These are phyloP conservation scores for Monopterus albus DNA, from an alignment of 2,113 vertebrate species.

Conservation along the genomic window DNA sequence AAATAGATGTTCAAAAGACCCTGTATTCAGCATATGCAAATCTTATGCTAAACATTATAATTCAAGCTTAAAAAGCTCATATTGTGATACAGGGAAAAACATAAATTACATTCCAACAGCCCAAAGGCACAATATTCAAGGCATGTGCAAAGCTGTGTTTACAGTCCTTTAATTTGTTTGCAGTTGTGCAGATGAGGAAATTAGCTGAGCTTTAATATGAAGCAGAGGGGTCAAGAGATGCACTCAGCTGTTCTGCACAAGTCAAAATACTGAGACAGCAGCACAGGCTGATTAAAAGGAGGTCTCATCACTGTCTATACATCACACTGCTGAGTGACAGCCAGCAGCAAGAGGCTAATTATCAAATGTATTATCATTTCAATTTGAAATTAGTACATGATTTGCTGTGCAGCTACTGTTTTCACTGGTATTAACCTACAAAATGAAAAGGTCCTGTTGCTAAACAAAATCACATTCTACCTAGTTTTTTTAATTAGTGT, in stretches of 20 bases:
- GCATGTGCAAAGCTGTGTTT: constrained; percentile 8
- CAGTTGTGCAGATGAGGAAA: constrained; percentile 8
- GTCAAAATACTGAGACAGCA: constrained; percentile 16
- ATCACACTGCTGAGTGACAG: not conserved
- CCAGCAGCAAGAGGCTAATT: constrained; percentile 1
- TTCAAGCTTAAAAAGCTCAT: not conserved
- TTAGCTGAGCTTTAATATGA: constrained; percentile 9
- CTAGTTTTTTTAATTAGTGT: no score
- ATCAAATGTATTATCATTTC: not conserved
- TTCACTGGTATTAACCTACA: no score
- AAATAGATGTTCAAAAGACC: not conserved
- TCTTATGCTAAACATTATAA: not conserved
- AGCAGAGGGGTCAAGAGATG: constrained; percentile 10
- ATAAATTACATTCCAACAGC: not conserved
- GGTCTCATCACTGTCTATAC: not conserved
- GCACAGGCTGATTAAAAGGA: constrained; percentile 22
- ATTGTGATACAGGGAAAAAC: not conserved
- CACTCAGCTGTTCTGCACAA: not conserved
- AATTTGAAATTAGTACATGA: not conserved
- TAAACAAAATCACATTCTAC: no score
- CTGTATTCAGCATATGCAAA: not conserved
- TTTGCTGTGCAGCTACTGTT: no score
- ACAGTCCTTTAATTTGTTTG: constrained; percentile 12
- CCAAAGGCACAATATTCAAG: constrained; percentile 3
- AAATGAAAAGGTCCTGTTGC: no score